These are phyloP conservation scores for Synanthedon myopaeformis DNA, from an alignment of 2,888 invertebrate genomes.

Conservation along the genomic window DNA sequence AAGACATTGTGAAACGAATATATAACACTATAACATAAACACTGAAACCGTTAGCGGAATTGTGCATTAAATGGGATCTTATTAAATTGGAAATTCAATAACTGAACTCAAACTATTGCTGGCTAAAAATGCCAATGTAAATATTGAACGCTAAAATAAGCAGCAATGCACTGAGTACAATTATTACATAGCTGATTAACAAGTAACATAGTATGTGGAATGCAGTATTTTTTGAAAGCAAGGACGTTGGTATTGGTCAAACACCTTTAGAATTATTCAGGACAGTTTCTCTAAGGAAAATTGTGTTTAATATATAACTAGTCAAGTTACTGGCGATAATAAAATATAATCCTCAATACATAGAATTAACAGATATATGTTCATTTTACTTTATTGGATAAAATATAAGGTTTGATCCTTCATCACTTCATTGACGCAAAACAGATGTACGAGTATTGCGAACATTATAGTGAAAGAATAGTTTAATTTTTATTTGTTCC, in stretches of 20 bases:
- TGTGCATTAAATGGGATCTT: not conserved
- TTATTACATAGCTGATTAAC: not conserved
- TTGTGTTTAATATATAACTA: not conserved
- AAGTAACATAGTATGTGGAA: conserved; percentile 2
- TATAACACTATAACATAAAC: conserved; percentile 12
- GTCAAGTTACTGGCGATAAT: not conserved
- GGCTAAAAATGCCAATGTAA: not conserved
- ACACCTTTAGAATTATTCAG: conserved; percentile 17
- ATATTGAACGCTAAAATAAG: not conserved
- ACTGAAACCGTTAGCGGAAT: conserved; percentile 1
- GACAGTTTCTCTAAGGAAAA: conserved; percentile 20
- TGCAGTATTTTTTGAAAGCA: conserved; percentile 34
- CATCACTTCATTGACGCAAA: no score
- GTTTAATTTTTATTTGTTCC: no score
- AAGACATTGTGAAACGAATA: conserved; percentile 9
- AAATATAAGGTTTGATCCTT: no score
- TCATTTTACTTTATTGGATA: not conserved
- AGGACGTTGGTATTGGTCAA: conserved; percentile 29
- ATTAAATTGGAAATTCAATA: not conserved
- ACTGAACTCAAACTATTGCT: not conserved
- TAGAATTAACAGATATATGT: not conserved
- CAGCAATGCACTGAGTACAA: not conserved
- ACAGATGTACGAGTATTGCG: no score
- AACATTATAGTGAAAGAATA: no score
- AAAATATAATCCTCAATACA: not conserved